Percentiles rank a stretch among this genome's conserved stretches.
Conservation (phyloP, 2,888 invertebrate genomes). For the Agapostemon virescens region DNA sequence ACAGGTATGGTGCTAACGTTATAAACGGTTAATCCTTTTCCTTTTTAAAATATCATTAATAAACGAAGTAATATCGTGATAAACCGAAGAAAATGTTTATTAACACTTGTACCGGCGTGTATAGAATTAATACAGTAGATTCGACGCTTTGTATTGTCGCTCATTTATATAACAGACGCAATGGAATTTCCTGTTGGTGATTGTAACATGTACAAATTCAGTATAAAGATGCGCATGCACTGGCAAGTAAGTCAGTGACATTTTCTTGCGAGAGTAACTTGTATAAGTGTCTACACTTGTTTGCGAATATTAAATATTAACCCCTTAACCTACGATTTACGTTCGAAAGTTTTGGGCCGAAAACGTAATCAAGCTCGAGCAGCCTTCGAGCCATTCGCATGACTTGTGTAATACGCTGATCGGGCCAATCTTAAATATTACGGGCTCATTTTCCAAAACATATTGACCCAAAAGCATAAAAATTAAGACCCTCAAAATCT, state of each 20-base stretch:
- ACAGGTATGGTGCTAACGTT: slow-evolving; percentile 81
- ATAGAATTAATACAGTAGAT: slow-evolving; percentile 18
- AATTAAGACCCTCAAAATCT: too few species aligned
- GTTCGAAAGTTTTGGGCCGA: too few species aligned
- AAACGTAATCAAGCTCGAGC: too few species aligned
- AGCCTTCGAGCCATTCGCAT: too few species aligned
- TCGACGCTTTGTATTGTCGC: slow-evolving; percentile 35
- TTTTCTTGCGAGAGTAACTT: neutral
- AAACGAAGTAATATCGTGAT: neutral
- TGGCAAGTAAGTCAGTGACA: neutral
- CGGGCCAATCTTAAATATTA: too few species aligned
- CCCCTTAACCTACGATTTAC: too few species aligned
- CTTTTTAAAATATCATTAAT: slow-evolving; percentile 14
- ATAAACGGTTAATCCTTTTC: slow-evolving; percentile 35
- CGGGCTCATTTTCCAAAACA: too few species aligned
- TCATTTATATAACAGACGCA: slow-evolving; percentile 33
- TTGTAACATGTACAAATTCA: slow-evolving; percentile 20
- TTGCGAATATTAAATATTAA: neutral
- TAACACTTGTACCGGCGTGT: slow-evolving; percentile 16
- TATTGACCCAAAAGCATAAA: too few species aligned
- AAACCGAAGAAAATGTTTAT: slow-evolving; percentile 7
- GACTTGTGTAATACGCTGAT: too few species aligned
- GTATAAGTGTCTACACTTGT: neutral
- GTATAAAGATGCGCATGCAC: neutral
- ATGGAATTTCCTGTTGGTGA: slow-evolving; percentile 44